Conservation (phyloP, 2,797 vertebrate species). For the Peromyscus eremicus region DNA sequence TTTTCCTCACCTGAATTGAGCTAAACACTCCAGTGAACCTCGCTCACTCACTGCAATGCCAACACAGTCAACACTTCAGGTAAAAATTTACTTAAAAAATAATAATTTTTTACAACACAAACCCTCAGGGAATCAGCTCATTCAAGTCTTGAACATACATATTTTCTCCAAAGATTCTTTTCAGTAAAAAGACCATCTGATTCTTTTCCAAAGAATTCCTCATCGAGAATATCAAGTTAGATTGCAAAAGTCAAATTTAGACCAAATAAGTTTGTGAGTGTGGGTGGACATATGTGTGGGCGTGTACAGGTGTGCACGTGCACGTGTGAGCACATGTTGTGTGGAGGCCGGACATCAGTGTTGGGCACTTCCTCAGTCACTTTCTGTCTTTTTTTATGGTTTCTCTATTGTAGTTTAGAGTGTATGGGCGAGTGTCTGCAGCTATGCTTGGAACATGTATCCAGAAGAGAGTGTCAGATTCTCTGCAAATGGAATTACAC, state of each 20-base stretch:
- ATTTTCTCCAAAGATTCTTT: constrained; percentile 60
- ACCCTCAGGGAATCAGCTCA: not conserved
- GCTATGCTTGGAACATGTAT: not conserved
- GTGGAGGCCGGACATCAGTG: not conserved
- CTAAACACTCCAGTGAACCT: not conserved
- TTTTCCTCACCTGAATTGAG: constrained; percentile 23
- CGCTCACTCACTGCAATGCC: not conserved
- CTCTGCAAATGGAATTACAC: not conserved
- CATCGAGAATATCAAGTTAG: constrained; percentile 6
- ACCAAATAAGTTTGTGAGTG: not conserved
- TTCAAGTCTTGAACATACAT: constrained; percentile 9
- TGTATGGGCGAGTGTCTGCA: not conserved
- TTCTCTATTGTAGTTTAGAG: not conserved
- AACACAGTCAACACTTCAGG: constrained; percentile 50
- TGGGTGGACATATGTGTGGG: not conserved
- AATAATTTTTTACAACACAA: no score
- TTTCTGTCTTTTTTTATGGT: not conserved
- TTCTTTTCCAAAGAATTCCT: constrained; percentile 66
- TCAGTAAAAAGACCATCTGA: constrained; percentile 18
- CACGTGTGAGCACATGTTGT: not conserved
- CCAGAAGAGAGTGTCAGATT: not conserved
- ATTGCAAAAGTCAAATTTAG: constrained; percentile 13
- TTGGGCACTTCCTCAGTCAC: not conserved
- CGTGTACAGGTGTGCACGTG: no score
- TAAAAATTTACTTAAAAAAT: constrained; percentile 21